Conservation (phyloP, 2,888 invertebrate species). For the Pocota personata region DNA sequence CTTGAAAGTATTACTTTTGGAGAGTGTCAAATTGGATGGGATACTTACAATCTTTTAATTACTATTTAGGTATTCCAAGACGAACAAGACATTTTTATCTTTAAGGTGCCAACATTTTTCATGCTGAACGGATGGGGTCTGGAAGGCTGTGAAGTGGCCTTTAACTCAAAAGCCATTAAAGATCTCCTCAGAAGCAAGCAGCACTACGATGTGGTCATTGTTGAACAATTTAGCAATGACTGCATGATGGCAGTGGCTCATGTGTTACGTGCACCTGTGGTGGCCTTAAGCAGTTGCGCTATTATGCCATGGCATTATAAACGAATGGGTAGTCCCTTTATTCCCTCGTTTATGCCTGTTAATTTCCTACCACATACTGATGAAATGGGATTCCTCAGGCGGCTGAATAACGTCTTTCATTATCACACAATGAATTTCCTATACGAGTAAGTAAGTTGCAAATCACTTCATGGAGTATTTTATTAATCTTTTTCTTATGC, state of each 20-base stretch:
- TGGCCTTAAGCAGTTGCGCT: constrained; percentile 85
- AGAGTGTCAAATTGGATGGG: background rate
- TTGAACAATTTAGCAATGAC: constrained; percentile 88
- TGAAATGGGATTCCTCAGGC: constrained; percentile 81
- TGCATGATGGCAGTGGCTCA: constrained; percentile 87
- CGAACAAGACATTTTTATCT: constrained; percentile 71
- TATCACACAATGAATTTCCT: constrained; percentile 75
- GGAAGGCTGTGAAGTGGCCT: constrained; percentile 76
- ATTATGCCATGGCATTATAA: constrained; percentile 85
- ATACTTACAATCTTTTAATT: background rate
- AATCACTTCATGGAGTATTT: background rate
- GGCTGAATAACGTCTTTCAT: constrained; percentile 82
- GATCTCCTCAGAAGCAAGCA: constrained; percentile 78
- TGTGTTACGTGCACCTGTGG: constrained; percentile 85
- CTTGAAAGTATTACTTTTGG: constrained; percentile 75
- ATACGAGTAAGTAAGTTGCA: constrained; percentile 75
- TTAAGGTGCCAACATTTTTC: constrained; percentile 78
- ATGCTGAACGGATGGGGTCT: constrained; percentile 78
- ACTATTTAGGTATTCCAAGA: constrained; percentile 60
- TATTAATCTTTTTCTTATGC: background rate
- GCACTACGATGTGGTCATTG: constrained; percentile 86
- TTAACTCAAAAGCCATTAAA: constrained; percentile 77
- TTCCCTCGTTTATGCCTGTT: constrained; percentile 84
- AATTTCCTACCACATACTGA: constrained; percentile 83
- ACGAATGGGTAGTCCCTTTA: constrained; percentile 84